Evolutionary conservation across 2,888 invertebrate species (phyloP).

Genomic region (Prosopocoilus inquinatus): DNA sequence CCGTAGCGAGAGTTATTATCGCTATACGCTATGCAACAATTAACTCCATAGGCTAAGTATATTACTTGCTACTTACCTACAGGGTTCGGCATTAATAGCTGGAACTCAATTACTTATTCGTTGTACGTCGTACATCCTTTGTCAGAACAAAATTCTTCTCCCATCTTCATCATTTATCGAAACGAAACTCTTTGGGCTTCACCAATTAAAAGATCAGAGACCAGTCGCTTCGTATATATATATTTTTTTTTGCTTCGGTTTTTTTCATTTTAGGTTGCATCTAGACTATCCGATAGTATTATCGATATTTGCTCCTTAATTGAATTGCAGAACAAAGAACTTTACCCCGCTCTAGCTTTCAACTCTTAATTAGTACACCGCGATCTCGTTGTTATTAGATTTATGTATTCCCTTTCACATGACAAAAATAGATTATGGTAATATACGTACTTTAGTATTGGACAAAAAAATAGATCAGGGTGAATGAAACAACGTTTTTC

Average conservation of each 20-base stretch:
- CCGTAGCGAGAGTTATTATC: slow-evolving; percentile 49
- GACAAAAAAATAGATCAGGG: too few species aligned
- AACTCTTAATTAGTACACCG: neutral
- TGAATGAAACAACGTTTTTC: too few species aligned
- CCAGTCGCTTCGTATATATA: too few species aligned
- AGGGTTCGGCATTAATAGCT: slow-evolving; percentile 46
- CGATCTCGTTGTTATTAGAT: too few species aligned
- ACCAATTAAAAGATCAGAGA: too few species aligned
- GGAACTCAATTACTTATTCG: slow-evolving; percentile 47
- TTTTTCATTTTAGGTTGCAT: too few species aligned
- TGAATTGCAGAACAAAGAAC: too few species aligned
- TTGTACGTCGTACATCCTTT: slow-evolving; percentile 26
- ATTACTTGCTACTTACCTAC: slow-evolving; percentile 51
- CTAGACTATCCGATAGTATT: too few species aligned
- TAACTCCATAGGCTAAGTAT: slow-evolving; percentile 50
- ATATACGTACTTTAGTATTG: too few species aligned
- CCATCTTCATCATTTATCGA: slow-evolving; percentile 11
- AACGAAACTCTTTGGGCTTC: neutral
- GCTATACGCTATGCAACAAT: slow-evolving; percentile 50
- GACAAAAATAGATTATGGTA: neutral
- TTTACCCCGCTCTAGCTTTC: neutral
- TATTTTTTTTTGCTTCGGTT: too few species aligned
- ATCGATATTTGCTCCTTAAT: too few species aligned
- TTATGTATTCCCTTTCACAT: neutral
- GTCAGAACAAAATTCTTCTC: slow-evolving; percentile 8